Base-by-base conservation (phyloP, 2,888 invertebrate species). In the Meteorus colon region DNA sequence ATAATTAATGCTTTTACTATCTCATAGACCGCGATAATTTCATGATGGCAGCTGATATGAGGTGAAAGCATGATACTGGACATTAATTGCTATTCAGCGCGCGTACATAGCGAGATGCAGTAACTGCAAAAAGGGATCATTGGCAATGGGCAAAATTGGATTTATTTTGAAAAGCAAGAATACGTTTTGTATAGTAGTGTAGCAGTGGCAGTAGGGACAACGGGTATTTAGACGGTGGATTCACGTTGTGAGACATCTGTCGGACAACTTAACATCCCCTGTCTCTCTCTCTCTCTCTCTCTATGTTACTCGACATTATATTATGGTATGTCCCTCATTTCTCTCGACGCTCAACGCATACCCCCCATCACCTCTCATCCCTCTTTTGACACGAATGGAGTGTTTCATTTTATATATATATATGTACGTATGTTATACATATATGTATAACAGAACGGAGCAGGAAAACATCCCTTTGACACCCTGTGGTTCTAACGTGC, bases 181-280 rank as follows among this genome's bases (percentile, higher is more conserved):
- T 76, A 71, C 27, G 48, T 65, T 71, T 66, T 68, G 73, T 62
- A 63, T 24, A 62, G 69, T 62, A 77, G 74, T 75, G 27, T 62
- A 71, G 37, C 71, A 48, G 27, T 62, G 68, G 37, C 71, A 48
- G 62, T 67, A 66, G 73, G 81, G 80, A 82, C 74, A 78, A 80
- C 72, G 77, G 81, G 81, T 86, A 86, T 87, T 87, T 86, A 86
- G 84, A 84, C 81, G 83, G 77, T 79, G 86, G 85, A 85, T 86
- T 88, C 89, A 89, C 85, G 88, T 83, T 83, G 88, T 82, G 88
- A 87, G 86, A 88, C 89, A 89, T 89, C 88, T 89, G 89, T 89
- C 86, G 86, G 84, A 85, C 88, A 85, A 87, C 86, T 86, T 85
- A 86, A 88, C 86, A 84, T 83, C 81, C 81, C 81, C 86, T 83